A percentile compares a stretch with the other conserved stretches of the same genome.
These are phyloP conservation scores for Melanostigma gelatinosum DNA, from an alignment of 2,113 vertebrate genomes.

Conservation along the genomic window DNA sequence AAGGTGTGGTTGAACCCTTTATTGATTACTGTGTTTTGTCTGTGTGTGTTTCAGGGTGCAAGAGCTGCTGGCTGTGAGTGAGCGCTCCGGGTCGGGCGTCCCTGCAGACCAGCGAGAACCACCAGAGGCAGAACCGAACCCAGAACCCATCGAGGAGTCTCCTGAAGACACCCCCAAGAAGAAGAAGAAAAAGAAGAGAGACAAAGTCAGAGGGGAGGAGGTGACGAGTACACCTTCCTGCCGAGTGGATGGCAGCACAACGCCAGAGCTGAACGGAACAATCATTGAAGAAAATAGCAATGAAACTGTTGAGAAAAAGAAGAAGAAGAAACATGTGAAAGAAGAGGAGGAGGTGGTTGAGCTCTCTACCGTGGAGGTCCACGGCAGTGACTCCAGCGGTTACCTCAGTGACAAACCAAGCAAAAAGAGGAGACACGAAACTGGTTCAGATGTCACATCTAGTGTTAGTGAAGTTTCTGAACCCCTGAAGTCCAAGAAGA, in stretches of 20 bases:
- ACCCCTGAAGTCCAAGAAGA: slow-evolving; percentile 85
- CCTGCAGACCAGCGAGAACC: slow-evolving; percentile 1
- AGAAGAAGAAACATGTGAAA: slow-evolving; percentile 74
- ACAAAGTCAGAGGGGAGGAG: slow-evolving; percentile 57
- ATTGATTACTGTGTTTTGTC: neutral
- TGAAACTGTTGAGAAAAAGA: slow-evolving; percentile 59
- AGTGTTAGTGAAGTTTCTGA: slow-evolving; percentile 41
- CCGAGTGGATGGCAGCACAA: slow-evolving; percentile 1
- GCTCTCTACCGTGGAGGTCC: slow-evolving; percentile 68
- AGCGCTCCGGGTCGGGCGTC: slow-evolving; percentile 47
- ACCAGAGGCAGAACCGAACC: slow-evolving; percentile 57
- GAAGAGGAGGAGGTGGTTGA: slow-evolving; percentile 50
- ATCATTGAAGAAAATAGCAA: slow-evolving; percentile 50
- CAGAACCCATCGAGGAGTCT: slow-evolving; percentile 39
- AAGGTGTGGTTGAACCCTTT: neutral
- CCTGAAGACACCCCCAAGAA: slow-evolving; percentile 74
- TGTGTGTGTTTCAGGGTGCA: slow-evolving; percentile 68
- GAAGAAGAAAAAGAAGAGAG: slow-evolving; percentile 79
- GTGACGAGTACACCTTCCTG: neutral
- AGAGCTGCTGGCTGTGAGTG: slow-evolving; percentile 70
- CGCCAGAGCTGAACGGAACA: slow-evolving; percentile 28
- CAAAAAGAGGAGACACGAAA: slow-evolving; percentile 86
- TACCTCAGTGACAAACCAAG: slow-evolving; percentile 85
- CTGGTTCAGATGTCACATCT: slow-evolving; percentile 38
- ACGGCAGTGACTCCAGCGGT: slow-evolving; percentile 87